Base-by-base conservation (phyloP, 2,888 invertebrate species). In the Sinelater perroti region DNA sequence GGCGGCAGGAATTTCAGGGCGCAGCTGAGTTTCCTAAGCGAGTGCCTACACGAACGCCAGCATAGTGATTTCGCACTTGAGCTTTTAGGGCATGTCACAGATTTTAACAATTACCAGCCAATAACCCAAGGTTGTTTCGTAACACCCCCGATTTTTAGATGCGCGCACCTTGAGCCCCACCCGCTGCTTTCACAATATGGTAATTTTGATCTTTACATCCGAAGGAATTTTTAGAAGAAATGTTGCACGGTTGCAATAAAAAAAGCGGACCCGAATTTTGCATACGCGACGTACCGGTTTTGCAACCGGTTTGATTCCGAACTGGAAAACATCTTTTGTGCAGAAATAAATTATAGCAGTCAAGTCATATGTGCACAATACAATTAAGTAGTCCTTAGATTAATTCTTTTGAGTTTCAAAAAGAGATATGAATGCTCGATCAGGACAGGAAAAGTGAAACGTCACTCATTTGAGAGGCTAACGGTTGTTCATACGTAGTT, bases 391-490 rank as follows among this genome's bases (percentile, higher is more conserved):
- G n/a, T n/a, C n/a, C n/a, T n/a, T n/a, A n/a, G n/a, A n/a, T n/a
- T n/a, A n/a, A n/a, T n/a, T n/a, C 18, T 21, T 40, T 21, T 7
- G 6, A 13, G n/a, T 40, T 17, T n/a, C n/a, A n/a, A n/a, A n/a
- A 2, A 26, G 40, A 40, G 40, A 40, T 13, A 40, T 40, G 24
- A 20, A 40, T 8, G 40, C 40, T 24, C 18, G 40, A 18, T 54
- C 46, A 46, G 24, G 46, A 46, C 45, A 54, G 54, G 28, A 54
- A 54, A 54, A 54, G 54, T 54, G 54, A 54, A 54, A 54, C 46
- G 54, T 46, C 24, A 40, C 24, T 40, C 24, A 40, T 24, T n/a
- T 24, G 24, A 21, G 10, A 26, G 3, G 13, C 47, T 47, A 47
- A 47, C 47, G 47, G 47, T 35, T 31, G 33, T 47, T 31, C 21